Percentiles rank a stretch among this genome's conserved stretches.
phyloP scores from a whole-genome alignment of 2,888 invertebrate species.

The Brenthis ino region DNA sequence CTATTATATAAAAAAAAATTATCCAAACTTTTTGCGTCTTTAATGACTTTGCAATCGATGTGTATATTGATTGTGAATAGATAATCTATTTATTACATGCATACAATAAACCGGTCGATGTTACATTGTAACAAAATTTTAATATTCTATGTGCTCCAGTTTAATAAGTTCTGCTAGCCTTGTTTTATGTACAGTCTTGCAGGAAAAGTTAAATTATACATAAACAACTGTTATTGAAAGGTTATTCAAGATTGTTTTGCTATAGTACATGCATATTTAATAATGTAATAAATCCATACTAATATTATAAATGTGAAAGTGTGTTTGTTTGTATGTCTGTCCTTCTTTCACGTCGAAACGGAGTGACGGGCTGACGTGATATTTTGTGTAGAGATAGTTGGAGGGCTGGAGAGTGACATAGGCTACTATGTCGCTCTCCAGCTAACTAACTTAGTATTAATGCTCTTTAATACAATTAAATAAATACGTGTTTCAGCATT shows the following conservation, averaged over 20 bases:
- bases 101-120: not conserved
- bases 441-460: no score
- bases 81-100: not conserved
- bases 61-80: not conserved
- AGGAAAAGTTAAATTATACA: slow-evolving; percentile 17
- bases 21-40: no score
- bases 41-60: no score
- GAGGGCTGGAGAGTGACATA: no score
- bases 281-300: slow-evolving; percentile 5
- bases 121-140: not conserved
- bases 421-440: no score
- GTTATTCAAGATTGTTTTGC: slow-evolving; percentile 21
- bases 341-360: no score
- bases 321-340: no score
- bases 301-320: no score
- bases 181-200: slow-evolving; percentile 5
- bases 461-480: no score
- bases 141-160: not conserved
- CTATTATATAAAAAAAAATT: no score
- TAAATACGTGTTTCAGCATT: not conserved
- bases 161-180: slow-evolving; percentile 6
- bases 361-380: no score
- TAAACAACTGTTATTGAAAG: slow-evolving; percentile 29
- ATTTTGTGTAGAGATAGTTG: no score
- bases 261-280: slow-evolving; percentile 19